Percentiles rank a stretch among this genome's conserved stretches.
Conservation (phyloP, 2,888 invertebrate species). For the Leucophenga montana region DNA sequence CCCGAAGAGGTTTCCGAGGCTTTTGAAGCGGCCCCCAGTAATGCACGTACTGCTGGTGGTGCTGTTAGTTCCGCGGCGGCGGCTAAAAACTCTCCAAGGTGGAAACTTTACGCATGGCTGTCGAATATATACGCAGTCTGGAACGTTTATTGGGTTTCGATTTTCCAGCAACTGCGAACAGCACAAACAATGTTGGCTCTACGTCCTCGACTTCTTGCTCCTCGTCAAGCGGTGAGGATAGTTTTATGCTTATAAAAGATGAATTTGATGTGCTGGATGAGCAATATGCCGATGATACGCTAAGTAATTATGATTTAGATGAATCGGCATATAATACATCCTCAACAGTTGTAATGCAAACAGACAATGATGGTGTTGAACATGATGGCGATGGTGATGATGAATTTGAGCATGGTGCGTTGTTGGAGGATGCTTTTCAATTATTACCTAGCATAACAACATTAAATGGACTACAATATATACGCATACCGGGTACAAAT, state of each 20-base stretch:
- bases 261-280: constrained; percentile 67
- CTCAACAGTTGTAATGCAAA: not conserved
- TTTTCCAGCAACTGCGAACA: constrained; percentile 61
- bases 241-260: constrained; percentile 68
- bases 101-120: constrained; percentile 91
- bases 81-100: constrained; percentile 89
- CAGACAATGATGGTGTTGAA: not conserved
- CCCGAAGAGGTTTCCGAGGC: constrained; percentile 86
- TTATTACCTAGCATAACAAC: constrained; percentile 73
- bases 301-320: constrained; percentile 67
- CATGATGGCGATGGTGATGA: too few relatives aligned
- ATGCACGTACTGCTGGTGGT: constrained; percentile 72
- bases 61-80: constrained; percentile 76
- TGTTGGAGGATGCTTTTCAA: constrained; percentile 9
- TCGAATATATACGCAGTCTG: constrained; percentile 89
- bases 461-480: constrained; percentile 75
- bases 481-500: constrained; percentile 77
- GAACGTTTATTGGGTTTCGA: constrained; percentile 83
- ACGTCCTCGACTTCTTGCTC: not conserved
- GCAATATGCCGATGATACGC: constrained; percentile 60
- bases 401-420: not conserved
- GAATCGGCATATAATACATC: constrained; percentile 45
- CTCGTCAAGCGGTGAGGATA: constrained; percentile 64
- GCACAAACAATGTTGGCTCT: constrained; percentile 47
- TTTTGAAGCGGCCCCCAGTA: constrained; percentile 73